Base-by-base conservation (phyloP, 2,888 invertebrate genomes). In the Hemithea aestivaria region DNA sequence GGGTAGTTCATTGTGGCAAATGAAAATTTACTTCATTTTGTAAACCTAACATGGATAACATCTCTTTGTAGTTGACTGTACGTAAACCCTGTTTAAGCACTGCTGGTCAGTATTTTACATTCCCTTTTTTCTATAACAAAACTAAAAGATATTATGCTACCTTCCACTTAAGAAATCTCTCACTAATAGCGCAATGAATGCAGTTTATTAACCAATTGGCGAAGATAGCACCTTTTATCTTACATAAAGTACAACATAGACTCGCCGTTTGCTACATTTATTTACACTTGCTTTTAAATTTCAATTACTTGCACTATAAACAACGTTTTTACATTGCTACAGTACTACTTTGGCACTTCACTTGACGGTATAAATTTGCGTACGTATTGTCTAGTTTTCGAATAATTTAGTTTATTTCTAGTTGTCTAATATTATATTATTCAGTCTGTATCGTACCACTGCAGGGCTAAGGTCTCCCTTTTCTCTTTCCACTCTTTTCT, bases 391-490 rank as follows among this genome's bases (percentile, higher is more conserved):
- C 32, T 38, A 25, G 1, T 10, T 1, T n/a, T 27, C 27, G n/a
- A n/a, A n/a, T n/a, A n/a, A n/a, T n/a, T n/a, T n/a, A 4, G 16
- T 16, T 4, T 16, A 16, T 22, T 31, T 47, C 43, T 56, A 47
- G 39, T 41, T 42, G 34, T 27, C 41, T 41, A 49, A 43, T 48
- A 16, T 16, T 16, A n/a, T n/a, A n/a, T n/a, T n/a, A n/a, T n/a
- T n/a, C n/a, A n/a, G n/a, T n/a, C n/a, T n/a, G n/a, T n/a, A n/a
- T n/a, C n/a, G n/a, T n/a, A n/a, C n/a, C n/a, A n/a, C n/a, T n/a
- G n/a, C n/a, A n/a, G n/a, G n/a, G n/a, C n/a, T n/a, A n/a, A n/a
- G n/a, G n/a, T n/a, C n/a, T n/a, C n/a, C n/a, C n/a, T n/a, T n/a
- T n/a, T n/a, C n/a, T n/a, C n/a, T n/a, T n/a, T n/a, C n/a, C n/a